Conservation (phyloP, 2,888 invertebrate genomes). For the Adela reaumurella region DNA sequence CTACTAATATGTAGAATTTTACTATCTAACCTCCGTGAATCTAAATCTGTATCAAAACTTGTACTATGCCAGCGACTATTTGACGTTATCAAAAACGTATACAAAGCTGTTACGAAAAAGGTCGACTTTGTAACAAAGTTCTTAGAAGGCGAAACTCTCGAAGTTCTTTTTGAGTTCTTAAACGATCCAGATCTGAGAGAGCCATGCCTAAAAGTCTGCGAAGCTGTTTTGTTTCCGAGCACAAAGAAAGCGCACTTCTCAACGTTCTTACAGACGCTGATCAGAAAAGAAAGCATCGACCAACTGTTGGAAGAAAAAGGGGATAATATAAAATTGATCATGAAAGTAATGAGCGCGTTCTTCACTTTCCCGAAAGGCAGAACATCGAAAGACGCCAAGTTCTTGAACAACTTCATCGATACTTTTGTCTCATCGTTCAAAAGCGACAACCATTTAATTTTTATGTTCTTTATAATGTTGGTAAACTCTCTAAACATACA, state of each 20-base stretch:
- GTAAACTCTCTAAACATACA: conserved; percentile 28
- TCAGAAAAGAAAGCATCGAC: conserved; percentile 35
- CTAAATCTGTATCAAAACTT: conserved; percentile 15
- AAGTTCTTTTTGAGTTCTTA: conserved; percentile 33
- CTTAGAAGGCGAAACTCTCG: conserved; percentile 30
- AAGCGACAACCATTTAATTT: conserved; percentile 35
- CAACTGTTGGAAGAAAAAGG: conserved; percentile 37
- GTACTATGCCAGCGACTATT: conserved; percentile 22
- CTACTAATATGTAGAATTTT: conserved; percentile 26
- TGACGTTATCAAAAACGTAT: conserved; percentile 26
- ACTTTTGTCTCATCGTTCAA: conserved; percentile 34
- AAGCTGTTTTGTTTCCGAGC: conserved; percentile 23
- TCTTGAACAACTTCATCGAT: conserved; percentile 33
- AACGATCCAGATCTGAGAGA: conserved; percentile 21
- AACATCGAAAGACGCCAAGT: conserved; percentile 22
- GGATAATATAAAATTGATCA: conserved; percentile 39
- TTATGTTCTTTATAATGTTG: conserved; percentile 39
- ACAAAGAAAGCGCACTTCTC: conserved; percentile 33
- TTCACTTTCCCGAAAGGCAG: conserved; percentile 32
- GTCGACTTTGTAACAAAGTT: conserved; percentile 35
- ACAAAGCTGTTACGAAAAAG: conserved; percentile 39
- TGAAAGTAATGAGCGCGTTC: conserved; percentile 39
- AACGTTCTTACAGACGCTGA: conserved; percentile 33
- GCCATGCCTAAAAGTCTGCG: conserved; percentile 10
- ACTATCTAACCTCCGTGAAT: conserved; percentile 21